phyloP scores from a whole-genome alignment of 2,888 invertebrate genomes.

The Bimastos eiseni region DNA sequence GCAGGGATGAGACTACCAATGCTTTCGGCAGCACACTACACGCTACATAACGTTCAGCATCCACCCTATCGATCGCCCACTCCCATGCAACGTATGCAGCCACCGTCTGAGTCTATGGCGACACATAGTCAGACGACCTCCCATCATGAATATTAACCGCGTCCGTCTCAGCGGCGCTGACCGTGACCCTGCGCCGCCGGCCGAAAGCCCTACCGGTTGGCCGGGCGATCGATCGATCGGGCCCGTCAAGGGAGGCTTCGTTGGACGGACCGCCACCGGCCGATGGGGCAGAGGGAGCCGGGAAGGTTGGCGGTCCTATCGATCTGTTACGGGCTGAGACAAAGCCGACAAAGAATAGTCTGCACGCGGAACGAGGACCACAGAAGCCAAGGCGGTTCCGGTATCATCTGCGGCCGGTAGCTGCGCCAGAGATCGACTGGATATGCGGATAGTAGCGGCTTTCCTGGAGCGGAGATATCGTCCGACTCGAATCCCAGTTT shows the following conservation, averaged over 20 bases:
- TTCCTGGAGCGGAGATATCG: neutral
- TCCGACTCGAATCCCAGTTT: neutral
- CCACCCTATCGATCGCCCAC: neutral
- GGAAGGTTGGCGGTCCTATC: neutral
- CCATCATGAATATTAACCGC: neutral
- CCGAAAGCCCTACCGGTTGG: neutral
- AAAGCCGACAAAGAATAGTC: constrained; percentile 13
- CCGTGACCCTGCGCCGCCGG: neutral
- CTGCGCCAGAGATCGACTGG: neutral
- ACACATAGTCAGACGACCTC: neutral
- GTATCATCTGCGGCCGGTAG: too few species aligned
- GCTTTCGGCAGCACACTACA: too few species aligned
- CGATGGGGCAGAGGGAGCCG: too few species aligned
- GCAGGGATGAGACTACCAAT: too few species aligned
- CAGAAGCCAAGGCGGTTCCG: too few species aligned
- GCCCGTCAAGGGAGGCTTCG: too few species aligned
- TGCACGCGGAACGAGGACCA: neutral
- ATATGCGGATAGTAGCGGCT: neutral
- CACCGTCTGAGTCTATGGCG: neutral
- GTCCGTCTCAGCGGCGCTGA: neutral
- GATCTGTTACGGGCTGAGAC: neutral
- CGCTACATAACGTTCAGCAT: too few species aligned
- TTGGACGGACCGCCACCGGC: too few species aligned
- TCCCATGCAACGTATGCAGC: neutral
- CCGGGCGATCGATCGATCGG: neutral